These are phyloP conservation scores for Eumacrocentrus americanus DNA, from an alignment of 2,888 invertebrate genomes.

Conservation along the genomic window DNA sequence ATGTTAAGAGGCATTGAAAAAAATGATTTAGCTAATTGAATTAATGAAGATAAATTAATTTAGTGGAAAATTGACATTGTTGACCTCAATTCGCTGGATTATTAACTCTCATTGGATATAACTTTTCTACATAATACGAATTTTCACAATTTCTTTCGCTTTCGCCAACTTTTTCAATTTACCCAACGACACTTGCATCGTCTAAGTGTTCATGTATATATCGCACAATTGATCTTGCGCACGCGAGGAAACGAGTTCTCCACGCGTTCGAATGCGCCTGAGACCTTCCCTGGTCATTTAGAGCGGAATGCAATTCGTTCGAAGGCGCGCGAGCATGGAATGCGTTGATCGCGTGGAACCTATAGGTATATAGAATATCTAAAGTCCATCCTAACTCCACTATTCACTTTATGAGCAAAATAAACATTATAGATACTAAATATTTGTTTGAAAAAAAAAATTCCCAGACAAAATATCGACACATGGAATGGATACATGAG, in stretches of 20 bases:
- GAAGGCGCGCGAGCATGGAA: slow-evolving; percentile 23
- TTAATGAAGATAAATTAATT: not conserved
- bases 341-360: slow-evolving; percentile 29
- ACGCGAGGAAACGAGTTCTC: slow-evolving; percentile 45
- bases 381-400: too few species aligned
- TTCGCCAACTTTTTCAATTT: slow-evolving; percentile 27
- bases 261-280: slow-evolving; percentile 37
- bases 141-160: slow-evolving; percentile 18
- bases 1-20: not conserved
- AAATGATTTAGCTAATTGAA: not conserved
- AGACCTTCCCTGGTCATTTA: slow-evolving; percentile 30
- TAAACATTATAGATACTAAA: slow-evolving; percentile 8
- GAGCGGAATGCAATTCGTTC: slow-evolving; percentile 32
- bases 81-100: not conserved
- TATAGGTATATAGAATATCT: too few species aligned
- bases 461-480: not conserved
- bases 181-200: too few species aligned
- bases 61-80: not conserved
- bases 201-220: slow-evolving; percentile 36
- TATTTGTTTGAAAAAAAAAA: slow-evolving; percentile 3
- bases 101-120: not conserved
- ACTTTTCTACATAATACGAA: too few species aligned
- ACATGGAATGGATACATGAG: slow-evolving; percentile 7
- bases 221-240: slow-evolving; percentile 41
- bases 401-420: not conserved